Base-by-base conservation (phyloP, 2,113 vertebrate species). In the Myxocyprinus asiaticus region DNA sequence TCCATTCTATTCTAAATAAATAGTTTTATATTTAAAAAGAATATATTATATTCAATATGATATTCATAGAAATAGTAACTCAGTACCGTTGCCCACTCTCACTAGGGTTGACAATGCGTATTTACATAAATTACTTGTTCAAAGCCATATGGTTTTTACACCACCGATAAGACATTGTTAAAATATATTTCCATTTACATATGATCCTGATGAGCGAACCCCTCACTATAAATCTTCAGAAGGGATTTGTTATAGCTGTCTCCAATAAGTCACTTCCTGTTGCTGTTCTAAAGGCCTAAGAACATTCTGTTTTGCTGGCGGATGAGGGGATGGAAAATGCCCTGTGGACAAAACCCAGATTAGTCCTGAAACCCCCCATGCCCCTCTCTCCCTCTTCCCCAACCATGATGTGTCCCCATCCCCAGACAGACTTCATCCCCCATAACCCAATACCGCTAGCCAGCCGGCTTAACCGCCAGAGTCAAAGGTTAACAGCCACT, bases 401-500 rank as follows among this genome's bases (percentile, higher is more conserved):
- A 83, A 80, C 86, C 85, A 89, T 88, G 85, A 86, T 88, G 85
- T 90, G 88, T 71, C 80, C 84, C 69, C 84, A 72, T 82, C 85
- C 89, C 87, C 90, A 90, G 90, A 91, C 89, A 51, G 89, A 89
- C 82, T 85, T 84, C 81, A 70, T 76, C 81, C 75, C 66, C 77
- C 56, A 77, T 58, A 64, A 86, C 76, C 72, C 83, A n/a, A 82
- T 72, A 9, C 86, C 86, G 88, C 87, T 82, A 86, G 90, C 89
- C 92, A 87, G 86, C 85, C 87, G 89, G 88, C 91, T 90, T 89
- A 91, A 91, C 91, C 90, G 85, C 80, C 51, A 69, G 81, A 90
- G 90, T 89, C 85, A 88, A 84, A 86, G 80, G 90, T 95, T 89
- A 93, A 86, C 90, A 90, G 90, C 87, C 90, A 89, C 90, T 91